Evolutionary conservation across 2,113 vertebrate genomes (phyloP).

Genomic region (Alethe castanea): DNA sequence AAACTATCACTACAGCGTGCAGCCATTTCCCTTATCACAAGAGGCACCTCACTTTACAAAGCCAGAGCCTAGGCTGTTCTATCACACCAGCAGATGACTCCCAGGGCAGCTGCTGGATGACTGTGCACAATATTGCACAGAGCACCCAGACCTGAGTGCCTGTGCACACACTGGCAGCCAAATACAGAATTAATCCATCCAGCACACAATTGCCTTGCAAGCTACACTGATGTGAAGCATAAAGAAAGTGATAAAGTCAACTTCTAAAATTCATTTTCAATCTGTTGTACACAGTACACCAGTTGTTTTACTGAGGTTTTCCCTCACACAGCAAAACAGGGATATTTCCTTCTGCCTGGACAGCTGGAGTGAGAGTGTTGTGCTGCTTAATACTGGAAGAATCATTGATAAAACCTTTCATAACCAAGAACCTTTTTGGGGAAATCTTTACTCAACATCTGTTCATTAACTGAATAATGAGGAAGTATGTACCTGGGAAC

Average conservation of each 20-base stretch:
- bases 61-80: background rate
- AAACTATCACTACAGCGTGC: background rate
- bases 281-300: background rate
- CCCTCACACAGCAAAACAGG: background rate
- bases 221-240: accelerated
- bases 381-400: background rate
- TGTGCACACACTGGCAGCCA: background rate
- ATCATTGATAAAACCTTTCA: background rate
- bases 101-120: background rate
- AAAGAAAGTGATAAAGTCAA: background rate
- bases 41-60: background rate
- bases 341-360: background rate
- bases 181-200: background rate
- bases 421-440: background rate
- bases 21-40: background rate
- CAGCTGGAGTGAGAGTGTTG: background rate
- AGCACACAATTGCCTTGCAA: background rate
- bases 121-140: no score
- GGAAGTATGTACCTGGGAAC: background rate
- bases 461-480: background rate
- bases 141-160: background rate
- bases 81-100: background rate
- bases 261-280: background rate
- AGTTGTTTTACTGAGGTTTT: background rate
- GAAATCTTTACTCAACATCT: background rate